Evolutionary conservation across 2,888 invertebrate genomes (phyloP), one percentile per base, ranked within the genome.

Genomic region (Meiosimyza decipiens): DNA sequence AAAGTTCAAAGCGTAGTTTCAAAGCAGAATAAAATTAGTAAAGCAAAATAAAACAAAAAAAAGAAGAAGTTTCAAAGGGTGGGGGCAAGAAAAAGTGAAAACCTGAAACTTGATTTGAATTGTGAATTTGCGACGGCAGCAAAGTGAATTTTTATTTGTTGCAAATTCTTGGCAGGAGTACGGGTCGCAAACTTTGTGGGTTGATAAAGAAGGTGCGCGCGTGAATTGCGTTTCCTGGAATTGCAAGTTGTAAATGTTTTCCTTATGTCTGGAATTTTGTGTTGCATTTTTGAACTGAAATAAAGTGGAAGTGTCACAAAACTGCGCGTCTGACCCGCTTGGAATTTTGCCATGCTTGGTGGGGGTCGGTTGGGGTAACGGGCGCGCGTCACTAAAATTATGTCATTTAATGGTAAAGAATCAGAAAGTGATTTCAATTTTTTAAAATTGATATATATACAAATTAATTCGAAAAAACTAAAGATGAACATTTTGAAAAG

Each of bases 61-160:
- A 60, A 18, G 22, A 28, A 60, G 15, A 49, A 67, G 49, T 5
- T 22, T 51, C 16, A 59, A 64, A 16, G 50, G 40, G 59, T 18
- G 52, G 55, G 47, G 22, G 12, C 50, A 40, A 66, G 72, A 47
- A 77, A 77, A 79, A 77, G 76, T 82, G 80, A 82, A 82, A 82
- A 82, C 81, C 81, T 79, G 81, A 80, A 80, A 80, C 77, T 60
- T 51, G 60, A n/a, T 69, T 40, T 40, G 47, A 70, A 62, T 71
- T 54, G 69, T 47, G 66, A 62, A 68, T 66, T 71, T 69, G 74
- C 72, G 72, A 74, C 71, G 67, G 67, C 69, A 60, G 68, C 67
- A 59, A 7, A 40, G 40, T 40, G 40, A 40, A 40, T 40, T 40
- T 40, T 40, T 40, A 1, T 40, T 40, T 40, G 9, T 6, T 40